Base-by-base conservation (phyloP, 2,113 vertebrate species). In the Anser cygnoides region DNA sequence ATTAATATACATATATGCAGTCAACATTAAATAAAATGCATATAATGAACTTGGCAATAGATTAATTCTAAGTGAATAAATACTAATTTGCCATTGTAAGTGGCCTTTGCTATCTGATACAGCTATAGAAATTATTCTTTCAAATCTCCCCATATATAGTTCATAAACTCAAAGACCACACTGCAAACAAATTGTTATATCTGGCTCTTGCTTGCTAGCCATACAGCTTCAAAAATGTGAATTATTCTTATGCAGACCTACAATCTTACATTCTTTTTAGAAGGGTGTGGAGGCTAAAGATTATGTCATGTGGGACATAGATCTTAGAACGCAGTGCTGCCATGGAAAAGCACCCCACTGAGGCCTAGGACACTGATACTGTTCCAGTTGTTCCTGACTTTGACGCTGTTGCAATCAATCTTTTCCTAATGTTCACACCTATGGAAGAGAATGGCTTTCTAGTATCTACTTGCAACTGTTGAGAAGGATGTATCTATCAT, bases 331-430 rank as follows among this genome's bases (percentile, higher is more conserved):
- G 11, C 31, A 74, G 3, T 3, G 21, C 31, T 71, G 23, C 28
- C 13, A 20, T 23, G 26, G 25, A 50, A 25, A 84, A 75, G 19
- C 3, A 22, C 16, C 4, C 13, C 25, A 31, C 35, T 28, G 49
- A 81, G 41, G 11, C 15, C 67, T 28, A 79, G 54, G 74, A 31
- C 4, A 13, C 16, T 41, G 20, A 57, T 7, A 7, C 13, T 61
- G 15, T 63, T 80, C 14, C 16, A 77, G 13, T 44, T 84, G 82
- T 90, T 43, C 18, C 49, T 84, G 10, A 12, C 22, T 86, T 93
- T 55, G 9, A 0, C 11, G 22, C 3, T 1, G 0, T 23, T 92
- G 9, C 29, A 82, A 41, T 13, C 13, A 55, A 21, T 37, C 16
- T 79, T 71, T 90, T 81, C 29, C 10, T 50, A 35, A 71, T 35